These are phyloP conservation scores for Ceyx cyanopectus DNA, from an alignment of 2,113 vertebrate species.

Conservation along the genomic window DNA sequence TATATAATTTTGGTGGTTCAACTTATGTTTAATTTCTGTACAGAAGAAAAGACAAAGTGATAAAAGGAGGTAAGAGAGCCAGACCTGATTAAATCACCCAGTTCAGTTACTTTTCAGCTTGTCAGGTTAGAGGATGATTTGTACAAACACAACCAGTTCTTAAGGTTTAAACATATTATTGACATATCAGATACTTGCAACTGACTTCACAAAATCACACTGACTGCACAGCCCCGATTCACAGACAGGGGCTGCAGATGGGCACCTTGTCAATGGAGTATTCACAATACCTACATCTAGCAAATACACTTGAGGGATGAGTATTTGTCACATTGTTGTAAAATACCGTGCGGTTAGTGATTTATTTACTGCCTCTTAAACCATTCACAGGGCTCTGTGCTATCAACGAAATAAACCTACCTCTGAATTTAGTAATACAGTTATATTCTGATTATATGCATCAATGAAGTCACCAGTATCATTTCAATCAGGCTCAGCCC, in stretches of 20 bases:
- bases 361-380: background rate
- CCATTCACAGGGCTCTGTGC: background rate
- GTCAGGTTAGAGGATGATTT: background rate
- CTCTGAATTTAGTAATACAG: background rate
- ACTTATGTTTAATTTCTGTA: slow-evolving; percentile 22
- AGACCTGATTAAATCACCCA: background rate
- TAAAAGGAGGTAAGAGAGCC: background rate
- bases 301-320: background rate
- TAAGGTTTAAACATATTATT: background rate
- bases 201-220: background rate
- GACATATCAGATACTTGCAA: background rate
- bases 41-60: slow-evolving; percentile 13
- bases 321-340: background rate
- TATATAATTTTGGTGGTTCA: slow-evolving; percentile 6
- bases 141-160: background rate
- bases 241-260: background rate
- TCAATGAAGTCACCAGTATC: background rate
- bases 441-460: background rate
- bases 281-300: background rate
- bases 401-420: background rate
- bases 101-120: background rate
- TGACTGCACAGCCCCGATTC: background rate
- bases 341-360: background rate
- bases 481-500: background rate
- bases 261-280: background rate